Evolutionary conservation across 35 echinoderm and acorn worm genomes (phyloP).

Genomic region (Ophiothrix spiculata): DNA sequence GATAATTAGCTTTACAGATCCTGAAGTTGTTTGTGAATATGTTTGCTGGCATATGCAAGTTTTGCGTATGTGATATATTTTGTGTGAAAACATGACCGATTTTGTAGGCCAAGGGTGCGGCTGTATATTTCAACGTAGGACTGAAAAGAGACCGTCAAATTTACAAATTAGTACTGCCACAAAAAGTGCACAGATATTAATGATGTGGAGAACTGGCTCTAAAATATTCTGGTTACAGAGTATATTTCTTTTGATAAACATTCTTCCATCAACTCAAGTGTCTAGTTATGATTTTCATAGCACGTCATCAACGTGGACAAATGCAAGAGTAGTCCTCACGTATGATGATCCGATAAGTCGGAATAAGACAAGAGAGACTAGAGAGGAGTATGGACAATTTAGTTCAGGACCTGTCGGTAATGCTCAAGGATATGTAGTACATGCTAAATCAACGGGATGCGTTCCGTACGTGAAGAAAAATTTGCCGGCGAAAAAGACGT

Average conservation of each 20-base stretch:
- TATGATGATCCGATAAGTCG: constrained; percentile 10
- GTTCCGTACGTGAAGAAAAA: constrained; percentile 2
- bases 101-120: too few relatives aligned
- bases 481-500: constrained; percentile 1
- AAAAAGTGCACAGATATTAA: background rate
- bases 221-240: background rate
- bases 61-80: too few relatives aligned
- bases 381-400: constrained; percentile 20
- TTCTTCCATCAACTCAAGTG: background rate
- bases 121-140: too few relatives aligned
- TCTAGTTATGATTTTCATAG: constrained; percentile 21
- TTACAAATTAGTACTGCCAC: too few relatives aligned
- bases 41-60: too few relatives aligned
- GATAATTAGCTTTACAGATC: too few relatives aligned
- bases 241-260: background rate
- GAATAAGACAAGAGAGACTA: constrained; percentile 16
- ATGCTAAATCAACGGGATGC: constrained; percentile 1
- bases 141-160: too few relatives aligned
- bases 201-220: background rate
- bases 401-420: constrained; percentile 4
- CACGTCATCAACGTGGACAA: constrained; percentile 23
- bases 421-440: constrained; percentile 8
- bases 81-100: too few relatives aligned
- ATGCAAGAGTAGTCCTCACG: constrained; percentile 20
- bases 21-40: too few relatives aligned